These are phyloP conservation scores for Euborellia annulipes DNA, from an alignment of 1,140 invertebrate genomes.

Conservation along the genomic window DNA sequence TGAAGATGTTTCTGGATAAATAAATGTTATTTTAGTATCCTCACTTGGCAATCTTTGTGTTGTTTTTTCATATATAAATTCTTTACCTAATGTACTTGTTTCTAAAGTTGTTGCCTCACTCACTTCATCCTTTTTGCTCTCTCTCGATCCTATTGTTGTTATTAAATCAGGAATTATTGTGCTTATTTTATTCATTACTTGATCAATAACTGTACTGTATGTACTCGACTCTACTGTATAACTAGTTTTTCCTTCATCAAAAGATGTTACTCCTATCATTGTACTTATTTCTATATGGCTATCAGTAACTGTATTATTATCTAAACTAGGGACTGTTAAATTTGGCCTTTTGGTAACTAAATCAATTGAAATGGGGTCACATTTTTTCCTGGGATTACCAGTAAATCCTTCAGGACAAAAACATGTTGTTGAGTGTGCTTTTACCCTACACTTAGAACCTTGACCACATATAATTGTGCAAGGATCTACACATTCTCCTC, in stretches of 20 bases:
- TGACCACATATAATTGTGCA: slow-evolving; percentile 41
- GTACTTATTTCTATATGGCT: slow-evolving; percentile 3
- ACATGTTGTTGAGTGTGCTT: slow-evolving; percentile 36
- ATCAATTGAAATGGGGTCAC: not conserved
- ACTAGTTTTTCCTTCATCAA: slow-evolving; percentile 3
- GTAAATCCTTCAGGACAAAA: slow-evolving; percentile 25
- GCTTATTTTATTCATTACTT: not conserved
- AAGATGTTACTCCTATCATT: not conserved
- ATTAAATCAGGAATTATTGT: not conserved
- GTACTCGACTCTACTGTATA: not conserved
- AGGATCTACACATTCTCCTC: slow-evolving; percentile 44
- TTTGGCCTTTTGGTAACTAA: slow-evolving; percentile 2
- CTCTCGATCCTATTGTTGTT: not conserved
- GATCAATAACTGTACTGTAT: not conserved
- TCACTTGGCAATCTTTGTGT: no score
- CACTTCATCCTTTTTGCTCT: not conserved
- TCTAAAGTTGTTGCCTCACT: not conserved
- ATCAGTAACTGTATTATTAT: not conserved
- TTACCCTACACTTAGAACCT: slow-evolving; percentile 37
- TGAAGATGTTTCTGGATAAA: no score
- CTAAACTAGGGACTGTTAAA: not conserved
- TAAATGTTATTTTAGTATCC: no score
- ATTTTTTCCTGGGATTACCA: slow-evolving; percentile 20
- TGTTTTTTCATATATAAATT: no score
- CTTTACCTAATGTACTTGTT: not conserved